Conservation (phyloP, 2,797 vertebrate genomes). For the Danio kyathit region DNA sequence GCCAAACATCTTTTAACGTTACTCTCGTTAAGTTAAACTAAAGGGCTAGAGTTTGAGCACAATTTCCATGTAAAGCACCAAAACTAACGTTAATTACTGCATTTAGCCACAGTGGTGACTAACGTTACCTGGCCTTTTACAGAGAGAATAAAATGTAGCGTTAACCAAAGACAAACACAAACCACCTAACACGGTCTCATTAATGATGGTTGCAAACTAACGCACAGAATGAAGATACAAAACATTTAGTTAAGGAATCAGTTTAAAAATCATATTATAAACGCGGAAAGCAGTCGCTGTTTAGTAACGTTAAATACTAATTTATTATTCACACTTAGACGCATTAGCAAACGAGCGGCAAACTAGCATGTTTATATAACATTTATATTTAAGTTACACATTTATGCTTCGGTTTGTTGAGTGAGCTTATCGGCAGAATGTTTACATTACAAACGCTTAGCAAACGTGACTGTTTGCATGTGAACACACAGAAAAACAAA, state of each 20-base stretch:
- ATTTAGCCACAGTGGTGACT: neutral
- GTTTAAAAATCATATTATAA: neutral
- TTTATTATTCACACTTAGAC: conserved; percentile 40
- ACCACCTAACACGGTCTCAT: neutral
- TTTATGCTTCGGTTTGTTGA: neutral
- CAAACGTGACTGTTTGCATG: conserved; percentile 28
- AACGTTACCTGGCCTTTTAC: neutral
- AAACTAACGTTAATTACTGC: neutral
- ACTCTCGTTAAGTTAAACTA: neutral
- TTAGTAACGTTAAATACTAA: conserved; percentile 46
- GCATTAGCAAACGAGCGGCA: neutral
- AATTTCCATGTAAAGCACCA: neutral
- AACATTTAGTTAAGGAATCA: neutral
- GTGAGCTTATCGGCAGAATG: neutral
- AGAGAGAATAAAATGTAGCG: neutral
- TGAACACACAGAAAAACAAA: conserved; percentile 36
- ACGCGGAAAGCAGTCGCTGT: conserved; percentile 50
- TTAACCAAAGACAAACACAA: neutral
- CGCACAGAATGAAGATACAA: neutral
- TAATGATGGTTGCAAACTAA: neutral
- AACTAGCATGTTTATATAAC: neutral
- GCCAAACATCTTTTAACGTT: neutral
- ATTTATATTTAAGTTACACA: no score
- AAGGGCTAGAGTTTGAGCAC: neutral
- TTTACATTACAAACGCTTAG: conserved; percentile 28